Conservation (phyloP, 2,797 vertebrate species). For the Peromyscus attwateri region DNA sequence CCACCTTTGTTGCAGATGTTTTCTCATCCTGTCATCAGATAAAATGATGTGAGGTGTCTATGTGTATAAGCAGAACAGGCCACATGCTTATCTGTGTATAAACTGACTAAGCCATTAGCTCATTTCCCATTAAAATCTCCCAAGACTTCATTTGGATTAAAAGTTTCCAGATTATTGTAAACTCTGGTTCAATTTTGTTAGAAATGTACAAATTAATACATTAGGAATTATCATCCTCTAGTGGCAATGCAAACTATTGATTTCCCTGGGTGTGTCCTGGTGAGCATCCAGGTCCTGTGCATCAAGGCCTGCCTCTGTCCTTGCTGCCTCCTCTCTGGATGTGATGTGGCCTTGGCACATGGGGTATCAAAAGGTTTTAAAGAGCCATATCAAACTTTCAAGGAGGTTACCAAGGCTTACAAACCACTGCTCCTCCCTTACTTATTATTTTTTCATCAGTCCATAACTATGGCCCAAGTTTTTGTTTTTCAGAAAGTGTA, state of each 20-base stretch:
- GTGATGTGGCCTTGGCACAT: background rate
- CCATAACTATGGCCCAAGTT: background rate
- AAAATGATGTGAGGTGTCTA: background rate
- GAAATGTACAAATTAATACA: slow-evolving; percentile 5
- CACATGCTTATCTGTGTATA: slow-evolving; percentile 6
- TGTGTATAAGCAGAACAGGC: background rate
- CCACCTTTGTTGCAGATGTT: background rate
- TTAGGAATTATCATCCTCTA: slow-evolving; percentile 23
- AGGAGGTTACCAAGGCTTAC: background rate
- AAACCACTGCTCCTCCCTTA: background rate
- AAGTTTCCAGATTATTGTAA: slow-evolving; percentile 56
- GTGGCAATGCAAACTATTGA: slow-evolving; percentile 33
- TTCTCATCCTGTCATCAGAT: slow-evolving; percentile 40
- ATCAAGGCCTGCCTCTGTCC: slow-evolving; percentile 1
- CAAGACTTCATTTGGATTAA: slow-evolving; percentile 16
- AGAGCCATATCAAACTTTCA: background rate
- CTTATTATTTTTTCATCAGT: background rate
- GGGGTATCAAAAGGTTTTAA: background rate
- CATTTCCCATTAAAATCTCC: slow-evolving; percentile 16
- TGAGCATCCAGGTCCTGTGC: slow-evolving; percentile 1
- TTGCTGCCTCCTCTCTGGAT: background rate
- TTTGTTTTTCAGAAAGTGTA: slow-evolving; percentile 9
- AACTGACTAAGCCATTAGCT: background rate
- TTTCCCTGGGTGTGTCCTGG: background rate
- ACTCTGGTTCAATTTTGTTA: slow-evolving; percentile 43